These are phyloP conservation scores for Sesia bembeciformis DNA, from an alignment of 2,888 invertebrate genomes.

Conservation along the genomic window DNA sequence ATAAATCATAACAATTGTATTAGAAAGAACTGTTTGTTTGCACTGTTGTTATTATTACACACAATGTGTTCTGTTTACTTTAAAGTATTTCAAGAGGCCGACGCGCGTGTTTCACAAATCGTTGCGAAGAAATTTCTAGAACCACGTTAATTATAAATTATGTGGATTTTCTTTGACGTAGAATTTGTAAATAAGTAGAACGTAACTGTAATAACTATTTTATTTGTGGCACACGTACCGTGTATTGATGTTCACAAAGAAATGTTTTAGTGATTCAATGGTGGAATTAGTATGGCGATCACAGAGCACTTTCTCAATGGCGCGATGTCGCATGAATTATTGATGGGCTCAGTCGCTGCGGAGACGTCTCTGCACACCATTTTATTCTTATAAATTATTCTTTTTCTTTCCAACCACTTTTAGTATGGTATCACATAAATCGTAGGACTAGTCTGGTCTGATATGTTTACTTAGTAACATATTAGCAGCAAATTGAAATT, in stretches of 20 bases:
- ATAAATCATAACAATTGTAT: too few relatives aligned
- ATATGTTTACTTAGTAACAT: too few relatives aligned
- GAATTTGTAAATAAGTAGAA: background rate
- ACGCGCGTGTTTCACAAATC: too few relatives aligned
- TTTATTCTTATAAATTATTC: conserved; percentile 56
- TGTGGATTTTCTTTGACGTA: too few relatives aligned
- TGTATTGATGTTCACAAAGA: conserved; percentile 23
- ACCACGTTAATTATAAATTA: too few relatives aligned
- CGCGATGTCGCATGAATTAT: conserved; percentile 66
- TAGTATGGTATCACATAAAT: conserved; percentile 9
- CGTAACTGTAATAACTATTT: background rate
- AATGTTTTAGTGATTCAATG: conserved; percentile 52
- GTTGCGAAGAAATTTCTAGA: too few relatives aligned
- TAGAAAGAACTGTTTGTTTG: too few relatives aligned
- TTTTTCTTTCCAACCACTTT: conserved; percentile 32
- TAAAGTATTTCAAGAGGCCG: too few relatives aligned
- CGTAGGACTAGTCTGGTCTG: background rate
- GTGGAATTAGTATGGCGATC: conserved; percentile 65
- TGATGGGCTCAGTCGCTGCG: conserved; percentile 43
- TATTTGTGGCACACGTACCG: background rate
- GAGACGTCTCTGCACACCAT: conserved; percentile 26
- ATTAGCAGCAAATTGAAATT: too few relatives aligned
- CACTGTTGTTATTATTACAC: too few relatives aligned
- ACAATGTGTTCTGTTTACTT: too few relatives aligned
- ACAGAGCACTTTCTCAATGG: conserved; percentile 72